Conservation (phyloP, 2,113 vertebrate species). For the Xenopus borealis region DNA sequence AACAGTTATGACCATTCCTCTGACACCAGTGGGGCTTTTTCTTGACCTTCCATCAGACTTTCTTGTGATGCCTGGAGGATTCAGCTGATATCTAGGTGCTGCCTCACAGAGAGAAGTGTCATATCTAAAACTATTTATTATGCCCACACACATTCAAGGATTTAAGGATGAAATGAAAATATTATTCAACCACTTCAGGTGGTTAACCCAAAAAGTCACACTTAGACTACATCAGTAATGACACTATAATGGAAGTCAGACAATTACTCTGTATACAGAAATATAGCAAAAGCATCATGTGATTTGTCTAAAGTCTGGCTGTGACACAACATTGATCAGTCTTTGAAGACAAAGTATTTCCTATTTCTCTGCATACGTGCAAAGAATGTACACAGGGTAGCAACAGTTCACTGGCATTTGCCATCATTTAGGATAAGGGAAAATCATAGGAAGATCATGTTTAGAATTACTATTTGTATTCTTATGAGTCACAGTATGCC, state of each 20-base stretch:
- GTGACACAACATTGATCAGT: neutral
- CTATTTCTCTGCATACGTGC: neutral
- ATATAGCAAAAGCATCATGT: neutral
- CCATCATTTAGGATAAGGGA: conserved; percentile 57
- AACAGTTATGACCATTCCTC: conserved; percentile 4
- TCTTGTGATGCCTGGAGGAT: neutral
- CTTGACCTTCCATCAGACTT: neutral
- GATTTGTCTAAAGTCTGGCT: neutral
- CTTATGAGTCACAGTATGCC: conserved; percentile 68
- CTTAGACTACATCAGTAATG: conserved; percentile 13
- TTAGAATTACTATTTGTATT: conserved; percentile 71
- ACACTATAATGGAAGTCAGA: neutral
- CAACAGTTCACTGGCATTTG: conserved; percentile 49
- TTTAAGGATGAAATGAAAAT: conserved; percentile 3
- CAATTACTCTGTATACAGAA: neutral
- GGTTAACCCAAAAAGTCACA: conserved; percentile 49
- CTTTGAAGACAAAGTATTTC: conserved; percentile 18
- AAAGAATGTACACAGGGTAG: neutral
- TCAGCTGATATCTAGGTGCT: conserved; percentile 14
- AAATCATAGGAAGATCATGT: conserved; percentile 67
- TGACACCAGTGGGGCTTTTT: accelerated
- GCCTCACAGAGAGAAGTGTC: conserved; percentile 12
- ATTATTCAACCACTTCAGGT: neutral
- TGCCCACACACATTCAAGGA: conserved; percentile 1
- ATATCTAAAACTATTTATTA: conserved; percentile 3